These are phyloP conservation scores for Hystrix brachyura DNA, from an alignment of 2,113 vertebrate genomes.

Conservation along the genomic window DNA sequence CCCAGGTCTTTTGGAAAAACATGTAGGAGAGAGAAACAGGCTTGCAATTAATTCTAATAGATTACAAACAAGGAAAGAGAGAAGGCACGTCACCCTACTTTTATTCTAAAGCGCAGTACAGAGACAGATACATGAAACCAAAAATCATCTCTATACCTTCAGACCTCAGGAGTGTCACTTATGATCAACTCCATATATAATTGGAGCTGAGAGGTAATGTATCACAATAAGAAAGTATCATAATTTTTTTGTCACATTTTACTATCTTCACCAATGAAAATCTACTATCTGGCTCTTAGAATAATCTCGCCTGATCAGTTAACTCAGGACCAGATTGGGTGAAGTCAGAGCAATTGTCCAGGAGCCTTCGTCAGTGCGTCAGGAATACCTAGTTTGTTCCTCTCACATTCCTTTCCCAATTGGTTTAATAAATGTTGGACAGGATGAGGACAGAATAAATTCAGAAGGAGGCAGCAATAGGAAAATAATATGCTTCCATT, in stretches of 20 bases:
- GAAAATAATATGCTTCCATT: not conserved
- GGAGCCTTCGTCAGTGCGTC: not conserved
- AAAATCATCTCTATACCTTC: not conserved
- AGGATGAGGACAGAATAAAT: not conserved
- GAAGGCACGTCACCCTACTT: not conserved
- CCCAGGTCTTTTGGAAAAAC: not conserved
- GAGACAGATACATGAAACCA: not conserved
- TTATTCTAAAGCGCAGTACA: not conserved
- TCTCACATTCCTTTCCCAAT: not conserved
- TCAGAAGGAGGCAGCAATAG: not conserved
- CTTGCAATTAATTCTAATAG: constrained; percentile 10
- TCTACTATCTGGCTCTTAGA: not conserved
- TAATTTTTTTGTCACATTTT: not conserved
- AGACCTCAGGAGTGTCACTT: not conserved
- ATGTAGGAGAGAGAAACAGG: not conserved
- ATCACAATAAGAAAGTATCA: not conserved
- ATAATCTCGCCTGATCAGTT: not conserved
- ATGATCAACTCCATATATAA: not conserved
- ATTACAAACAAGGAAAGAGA: not conserved
- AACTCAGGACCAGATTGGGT: not conserved
- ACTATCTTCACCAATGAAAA: constrained; percentile 8
- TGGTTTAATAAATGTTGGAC: not conserved
- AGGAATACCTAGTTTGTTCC: not conserved
- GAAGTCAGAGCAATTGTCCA: not conserved
- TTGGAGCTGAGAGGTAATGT: not conserved